These are phyloP conservation scores for Campylomormyrus numenius DNA, from an alignment of 2,113 vertebrate genomes.

Conservation along the genomic window DNA sequence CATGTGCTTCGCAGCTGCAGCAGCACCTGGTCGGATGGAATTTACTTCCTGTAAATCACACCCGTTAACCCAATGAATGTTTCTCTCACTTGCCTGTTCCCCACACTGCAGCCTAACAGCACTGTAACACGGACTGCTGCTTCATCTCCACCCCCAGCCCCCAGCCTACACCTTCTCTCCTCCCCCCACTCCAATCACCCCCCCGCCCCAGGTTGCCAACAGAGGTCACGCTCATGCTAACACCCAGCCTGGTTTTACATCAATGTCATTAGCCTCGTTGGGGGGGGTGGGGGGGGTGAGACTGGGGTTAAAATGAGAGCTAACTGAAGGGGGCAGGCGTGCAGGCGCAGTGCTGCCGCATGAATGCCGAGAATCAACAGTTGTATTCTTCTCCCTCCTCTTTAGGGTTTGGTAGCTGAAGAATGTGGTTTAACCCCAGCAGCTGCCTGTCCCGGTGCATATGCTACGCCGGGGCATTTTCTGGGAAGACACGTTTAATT, in stretches of 20 bases:
- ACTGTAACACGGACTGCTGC: neutral
- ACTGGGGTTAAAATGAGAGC: neutral
- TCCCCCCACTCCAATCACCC: neutral
- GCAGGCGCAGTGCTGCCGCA: neutral
- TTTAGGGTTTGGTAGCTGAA: neutral
- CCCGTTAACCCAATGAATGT: neutral
- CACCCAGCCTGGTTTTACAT: neutral
- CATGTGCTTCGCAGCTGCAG: neutral
- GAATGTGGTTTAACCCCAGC: conserved; percentile 1
- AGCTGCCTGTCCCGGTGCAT: neutral
- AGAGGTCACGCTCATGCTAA: neutral
- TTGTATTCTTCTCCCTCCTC: neutral
- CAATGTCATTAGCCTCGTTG: neutral
- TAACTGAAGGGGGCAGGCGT: conserved; percentile 8
- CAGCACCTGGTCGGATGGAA: neutral
- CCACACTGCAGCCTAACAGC: neutral
- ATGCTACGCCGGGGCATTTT: neutral
- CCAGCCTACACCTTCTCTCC: neutral
- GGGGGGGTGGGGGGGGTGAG: neutral
- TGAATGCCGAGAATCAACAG: conserved; percentile 5
- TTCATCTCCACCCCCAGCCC: neutral
- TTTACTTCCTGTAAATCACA: neutral
- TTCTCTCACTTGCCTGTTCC: neutral
- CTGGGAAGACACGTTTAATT: neutral
- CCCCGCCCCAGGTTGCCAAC: neutral